phyloP scores from a whole-genome alignment of 2,113 vertebrate species.

The Uria lomvia region DNA sequence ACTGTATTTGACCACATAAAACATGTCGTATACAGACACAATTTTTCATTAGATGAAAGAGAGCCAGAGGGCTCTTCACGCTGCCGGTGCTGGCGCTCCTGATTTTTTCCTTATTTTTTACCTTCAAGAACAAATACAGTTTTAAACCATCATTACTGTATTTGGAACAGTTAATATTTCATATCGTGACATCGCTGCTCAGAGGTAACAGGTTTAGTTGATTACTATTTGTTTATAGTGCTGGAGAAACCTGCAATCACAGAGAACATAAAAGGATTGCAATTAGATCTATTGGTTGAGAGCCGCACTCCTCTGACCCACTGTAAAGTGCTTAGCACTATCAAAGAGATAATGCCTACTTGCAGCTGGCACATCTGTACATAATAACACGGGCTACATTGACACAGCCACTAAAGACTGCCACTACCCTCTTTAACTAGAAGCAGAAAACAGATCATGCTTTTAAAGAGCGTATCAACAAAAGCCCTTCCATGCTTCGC shows the following conservation, averaged over 20 bases:
- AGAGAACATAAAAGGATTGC: conserved; percentile 85
- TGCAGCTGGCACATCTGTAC: conserved; percentile 82
- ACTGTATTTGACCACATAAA: conserved; percentile 79
- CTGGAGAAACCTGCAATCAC: conserved; percentile 91
- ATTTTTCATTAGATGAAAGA: conserved; percentile 76
- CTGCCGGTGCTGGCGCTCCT: conserved; percentile 58
- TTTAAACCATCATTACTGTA: conserved; percentile 80
- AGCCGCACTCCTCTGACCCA: conserved; percentile 84
- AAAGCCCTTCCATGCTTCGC: background rate
- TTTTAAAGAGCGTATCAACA: conserved; percentile 76
- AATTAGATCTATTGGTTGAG: conserved; percentile 91
- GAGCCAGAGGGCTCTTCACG: conserved; percentile 69
- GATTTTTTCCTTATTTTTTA: conserved; percentile 71
- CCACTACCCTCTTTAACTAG: conserved; percentile 73
- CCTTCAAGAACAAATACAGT: conserved; percentile 76
- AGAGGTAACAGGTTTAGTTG: conserved; percentile 87
- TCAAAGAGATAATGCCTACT: conserved; percentile 82
- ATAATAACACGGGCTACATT: conserved; percentile 76
- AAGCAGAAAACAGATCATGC: conserved; percentile 77
- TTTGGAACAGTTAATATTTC: conserved; percentile 84
- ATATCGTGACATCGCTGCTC: conserved; percentile 79
- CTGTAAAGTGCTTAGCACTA: conserved; percentile 87
- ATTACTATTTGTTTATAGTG: conserved; percentile 88
- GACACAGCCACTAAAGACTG: conserved; percentile 77
- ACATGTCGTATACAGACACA: conserved; percentile 67